Evolutionary conservation across 2,888 invertebrate species (phyloP).

Genomic region (Sericinus montela): DNA sequence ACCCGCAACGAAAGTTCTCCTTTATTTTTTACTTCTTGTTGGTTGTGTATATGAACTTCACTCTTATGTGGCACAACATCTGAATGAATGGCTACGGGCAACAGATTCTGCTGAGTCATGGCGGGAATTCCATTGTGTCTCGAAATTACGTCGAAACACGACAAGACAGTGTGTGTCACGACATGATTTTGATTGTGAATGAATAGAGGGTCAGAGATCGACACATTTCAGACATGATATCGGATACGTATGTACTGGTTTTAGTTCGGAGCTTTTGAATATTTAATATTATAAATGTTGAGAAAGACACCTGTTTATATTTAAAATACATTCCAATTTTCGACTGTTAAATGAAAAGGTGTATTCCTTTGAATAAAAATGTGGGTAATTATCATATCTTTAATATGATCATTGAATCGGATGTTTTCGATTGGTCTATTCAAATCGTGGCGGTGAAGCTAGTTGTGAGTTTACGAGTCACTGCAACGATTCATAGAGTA

Average conservation of each 20-base stretch:
- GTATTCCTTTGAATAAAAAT: constrained; percentile 21
- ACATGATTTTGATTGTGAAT: constrained; percentile 73
- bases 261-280: background rate
- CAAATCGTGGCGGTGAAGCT: constrained; percentile 53
- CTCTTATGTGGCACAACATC: constrained; percentile 38
- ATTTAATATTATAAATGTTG: background rate
- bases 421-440: constrained; percentile 41
- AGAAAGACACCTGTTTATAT: constrained; percentile 1
- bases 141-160: constrained; percentile 58
- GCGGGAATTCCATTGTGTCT: constrained; percentile 72
- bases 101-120: constrained; percentile 64
- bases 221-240: constrained; percentile 43
- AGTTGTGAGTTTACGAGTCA: constrained; percentile 54
- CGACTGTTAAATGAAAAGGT: background rate
- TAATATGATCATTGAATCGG: constrained; percentile 33
- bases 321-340: no score
- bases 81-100: constrained; percentile 70
- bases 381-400: constrained; percentile 30
- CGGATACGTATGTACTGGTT: constrained; percentile 36
- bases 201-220: constrained; percentile 74
- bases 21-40: no score
- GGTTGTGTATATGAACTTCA: constrained; percentile 12
- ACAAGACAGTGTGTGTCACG: constrained; percentile 50
- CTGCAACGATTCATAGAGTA: constrained; percentile 44
- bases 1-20: no score